phyloP scores from a whole-genome alignment of 1,140 invertebrate genomes.

The Heliothis subflexa region DNA sequence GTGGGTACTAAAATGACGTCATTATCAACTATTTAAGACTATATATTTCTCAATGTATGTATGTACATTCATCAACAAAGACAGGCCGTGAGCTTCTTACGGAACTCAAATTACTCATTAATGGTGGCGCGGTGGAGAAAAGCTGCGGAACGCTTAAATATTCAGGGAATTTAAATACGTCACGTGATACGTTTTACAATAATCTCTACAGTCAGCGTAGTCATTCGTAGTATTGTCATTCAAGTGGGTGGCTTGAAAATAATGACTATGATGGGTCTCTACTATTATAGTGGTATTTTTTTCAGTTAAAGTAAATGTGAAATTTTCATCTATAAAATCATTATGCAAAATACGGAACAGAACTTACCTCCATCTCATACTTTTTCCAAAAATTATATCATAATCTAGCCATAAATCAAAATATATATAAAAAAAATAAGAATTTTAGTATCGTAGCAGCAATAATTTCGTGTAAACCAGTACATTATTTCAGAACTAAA shows the following conservation, averaged over 20 bases:
- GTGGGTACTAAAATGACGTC: neutral
- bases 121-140: slow-evolving; percentile 13
- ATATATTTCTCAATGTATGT: neutral
- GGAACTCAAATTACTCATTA: slow-evolving; percentile 43
- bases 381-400: no score
- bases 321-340: neutral
- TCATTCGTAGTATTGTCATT: neutral
- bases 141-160: slow-evolving; percentile 23
- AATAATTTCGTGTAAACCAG: slow-evolving; percentile 3
- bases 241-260: neutral
- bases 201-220: neutral
- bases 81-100: slow-evolving; percentile 41
- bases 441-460: neutral
- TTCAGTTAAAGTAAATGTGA: no score
- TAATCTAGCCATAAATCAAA: neutral
- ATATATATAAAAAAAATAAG: neutral
- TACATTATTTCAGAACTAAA: slow-evolving; percentile 18
- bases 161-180: slow-evolving; percentile 26
- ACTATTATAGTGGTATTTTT: no score
- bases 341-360: no score
- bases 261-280: no score
- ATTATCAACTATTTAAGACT: neutral
- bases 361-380: no score
- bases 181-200: slow-evolving; percentile 18
- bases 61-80: slow-evolving; percentile 22